Evolutionary conservation across 92 coral and sea anemone species (phyloP), one percentile per base, ranked within the genome.

Genomic region (Palythoa caribaeorum): DNA sequence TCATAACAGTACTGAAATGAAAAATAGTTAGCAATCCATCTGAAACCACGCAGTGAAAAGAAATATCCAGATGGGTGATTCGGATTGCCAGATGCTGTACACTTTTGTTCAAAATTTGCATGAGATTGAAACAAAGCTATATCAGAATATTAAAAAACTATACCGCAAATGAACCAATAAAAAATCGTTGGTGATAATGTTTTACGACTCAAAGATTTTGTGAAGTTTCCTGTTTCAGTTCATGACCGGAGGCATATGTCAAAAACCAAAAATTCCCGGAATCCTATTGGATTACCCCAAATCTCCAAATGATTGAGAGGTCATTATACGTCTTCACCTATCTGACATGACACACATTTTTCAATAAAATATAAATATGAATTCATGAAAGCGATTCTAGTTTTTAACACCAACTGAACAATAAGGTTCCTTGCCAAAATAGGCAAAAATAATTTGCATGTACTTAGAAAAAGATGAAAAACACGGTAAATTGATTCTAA

Each of bases 51-150:
- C 36, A 10, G 6, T n/a, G 63, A 12, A 38, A 44, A 54, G 13
- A 52, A 77, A 21, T 48, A 65, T 48, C 76, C 86, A 81, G 62
- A 21, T 47, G 86, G 66, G 20, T 68, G 86, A 66, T 81, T 66
- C 54, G 38, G 14, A 36, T 39, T 54, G 63, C 11, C 86, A 81
- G 86, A 68, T 81, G 86, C 20, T 65, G 21, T 47, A 20, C 63
- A 47, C 44, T 48, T 47, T 66, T 81, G 73, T 81, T 66, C 63
- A 15, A 80, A 81, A 81, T 81, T 81, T 81, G 76, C 86, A 81
- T 81, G 55, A 80, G 38, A 68, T 39, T 9, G 73, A 44, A 62
- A 17, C 51, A 65, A 44, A 38, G 3, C 52, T 48, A 13, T 38
- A 6, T 39, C 37, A 12, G 48, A 52, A 79, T 80, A 21, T 62